Evolutionary conservation across 30 jellyfish, hydroid and myxozoan genomes (phyloP).

Genomic region (Aurelia sp.): DNA sequence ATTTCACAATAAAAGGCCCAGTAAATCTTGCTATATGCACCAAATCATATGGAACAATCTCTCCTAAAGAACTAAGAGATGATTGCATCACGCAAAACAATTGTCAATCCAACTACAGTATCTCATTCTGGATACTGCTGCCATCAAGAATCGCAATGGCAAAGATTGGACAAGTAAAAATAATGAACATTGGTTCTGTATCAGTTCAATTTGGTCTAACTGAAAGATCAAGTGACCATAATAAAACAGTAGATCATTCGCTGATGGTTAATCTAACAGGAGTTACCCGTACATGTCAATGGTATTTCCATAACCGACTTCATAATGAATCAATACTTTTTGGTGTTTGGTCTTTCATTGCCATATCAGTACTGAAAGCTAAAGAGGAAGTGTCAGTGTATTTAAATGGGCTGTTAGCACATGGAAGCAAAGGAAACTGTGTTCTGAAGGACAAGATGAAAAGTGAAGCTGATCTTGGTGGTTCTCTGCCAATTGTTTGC

Average conservation of each 20-base stretch:
- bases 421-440: not conserved
- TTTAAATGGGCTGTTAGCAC: not conserved
- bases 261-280: not conserved
- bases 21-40: constrained; percentile 57
- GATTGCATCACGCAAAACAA: constrained; percentile 7
- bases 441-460: not conserved
- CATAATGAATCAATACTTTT: not conserved
- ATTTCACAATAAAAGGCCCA: constrained; percentile 30
- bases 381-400: not conserved
- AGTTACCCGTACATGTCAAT: not conserved
- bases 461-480: constrained; percentile 17
- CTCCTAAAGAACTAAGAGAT: not conserved
- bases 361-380: constrained; percentile 6
- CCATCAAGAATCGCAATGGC: not conserved
- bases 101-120: constrained; percentile 1
- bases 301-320: not conserved
- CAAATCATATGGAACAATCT: constrained; percentile 4
- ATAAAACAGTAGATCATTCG: not conserved
- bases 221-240: not conserved
- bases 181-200: not conserved
- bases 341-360: constrained; percentile 28
- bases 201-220: not conserved
- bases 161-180: not conserved
- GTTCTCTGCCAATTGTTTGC: constrained; percentile 31
- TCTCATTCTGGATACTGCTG: constrained; percentile 21